phyloP scores from a whole-genome alignment of 1,140 invertebrate genomes.

The Drosophila pallidifrons region DNA sequence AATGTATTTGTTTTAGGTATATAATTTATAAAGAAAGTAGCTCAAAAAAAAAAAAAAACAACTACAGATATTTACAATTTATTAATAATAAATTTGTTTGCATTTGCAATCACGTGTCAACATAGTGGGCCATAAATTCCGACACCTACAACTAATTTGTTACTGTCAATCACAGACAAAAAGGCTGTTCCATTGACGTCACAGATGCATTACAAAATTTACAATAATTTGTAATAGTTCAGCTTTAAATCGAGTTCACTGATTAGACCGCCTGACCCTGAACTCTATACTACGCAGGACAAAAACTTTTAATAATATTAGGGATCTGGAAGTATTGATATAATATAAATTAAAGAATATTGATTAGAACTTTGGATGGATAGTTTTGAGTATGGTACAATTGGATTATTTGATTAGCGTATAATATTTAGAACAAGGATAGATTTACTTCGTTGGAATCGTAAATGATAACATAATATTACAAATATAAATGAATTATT shows the following conservation, averaged over 20 bases:
- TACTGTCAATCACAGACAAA: conserved; percentile 35
- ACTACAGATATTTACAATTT: not conserved
- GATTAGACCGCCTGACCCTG: conserved; percentile 27
- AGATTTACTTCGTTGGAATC: not conserved
- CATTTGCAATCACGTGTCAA: conserved; percentile 5
- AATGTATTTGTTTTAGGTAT: not conserved
- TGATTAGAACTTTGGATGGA: not conserved
- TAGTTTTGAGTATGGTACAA: not conserved
- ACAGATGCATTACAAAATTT: conserved; percentile 17
- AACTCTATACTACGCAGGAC: conserved; percentile 2
- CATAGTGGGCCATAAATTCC: conserved; percentile 4
- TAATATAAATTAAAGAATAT: not conserved
- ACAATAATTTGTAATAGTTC: conserved; percentile 42
- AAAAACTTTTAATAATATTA: not conserved
- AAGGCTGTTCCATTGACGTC: conserved; percentile 47
- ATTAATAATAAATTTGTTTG: not conserved
- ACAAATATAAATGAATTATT: conserved; percentile 1
- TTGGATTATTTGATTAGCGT: not conserved
- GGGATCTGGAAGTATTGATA: not conserved
- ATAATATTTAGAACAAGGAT: conserved; percentile 7
- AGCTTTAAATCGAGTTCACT: not conserved
- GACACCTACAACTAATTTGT: conserved; percentile 29
- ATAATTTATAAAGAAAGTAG: not conserved
- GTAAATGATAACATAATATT: conserved; percentile 2
- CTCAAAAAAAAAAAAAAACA: not conserved